Conservation (phyloP, 2,888 invertebrate genomes). For the Calliscelio sp. region DNA sequence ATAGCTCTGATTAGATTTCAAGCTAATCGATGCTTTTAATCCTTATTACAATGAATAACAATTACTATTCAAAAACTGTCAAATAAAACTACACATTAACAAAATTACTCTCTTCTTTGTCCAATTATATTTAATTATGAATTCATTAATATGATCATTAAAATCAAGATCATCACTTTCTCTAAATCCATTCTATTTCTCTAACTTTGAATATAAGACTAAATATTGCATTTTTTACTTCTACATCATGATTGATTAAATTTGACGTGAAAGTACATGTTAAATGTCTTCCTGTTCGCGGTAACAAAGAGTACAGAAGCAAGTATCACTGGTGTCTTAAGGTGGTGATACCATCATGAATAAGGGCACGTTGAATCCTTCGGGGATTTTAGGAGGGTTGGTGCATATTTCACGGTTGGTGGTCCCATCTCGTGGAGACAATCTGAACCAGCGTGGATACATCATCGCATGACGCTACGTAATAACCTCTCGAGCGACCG, state of each 20-base stretch:
- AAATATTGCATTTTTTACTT: neutral
- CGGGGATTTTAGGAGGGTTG: slow-evolving; percentile 83
- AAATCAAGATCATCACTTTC: no score
- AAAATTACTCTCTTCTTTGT: no score
- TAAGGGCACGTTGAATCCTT: slow-evolving; percentile 80
- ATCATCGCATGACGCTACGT: slow-evolving; percentile 86
- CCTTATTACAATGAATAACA: no score
- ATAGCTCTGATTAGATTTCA: no score
- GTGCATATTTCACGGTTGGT: slow-evolving; percentile 86
- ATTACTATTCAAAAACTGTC: no score
- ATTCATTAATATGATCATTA: no score
- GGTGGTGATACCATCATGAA: slow-evolving; percentile 83
- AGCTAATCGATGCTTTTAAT: no score
- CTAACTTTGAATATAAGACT: no score
- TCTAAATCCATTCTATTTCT: no score
- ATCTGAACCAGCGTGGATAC: slow-evolving; percentile 85
- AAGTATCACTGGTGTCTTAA: slow-evolving; percentile 76
- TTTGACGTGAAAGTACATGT: slow-evolving; percentile 34
- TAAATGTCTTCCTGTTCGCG: slow-evolving; percentile 30
- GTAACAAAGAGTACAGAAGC: slow-evolving; percentile 20
- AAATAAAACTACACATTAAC: no score
- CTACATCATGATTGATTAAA: slow-evolving; percentile 27
- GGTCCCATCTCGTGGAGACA: slow-evolving; percentile 86
- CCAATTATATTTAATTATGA: no score
- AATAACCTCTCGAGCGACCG: slow-evolving; percentile 82